Evolutionary conservation across 2,888 invertebrate species (phyloP), one percentile per base, ranked within the genome.

Genomic region (Caradrina kadenii): DNA sequence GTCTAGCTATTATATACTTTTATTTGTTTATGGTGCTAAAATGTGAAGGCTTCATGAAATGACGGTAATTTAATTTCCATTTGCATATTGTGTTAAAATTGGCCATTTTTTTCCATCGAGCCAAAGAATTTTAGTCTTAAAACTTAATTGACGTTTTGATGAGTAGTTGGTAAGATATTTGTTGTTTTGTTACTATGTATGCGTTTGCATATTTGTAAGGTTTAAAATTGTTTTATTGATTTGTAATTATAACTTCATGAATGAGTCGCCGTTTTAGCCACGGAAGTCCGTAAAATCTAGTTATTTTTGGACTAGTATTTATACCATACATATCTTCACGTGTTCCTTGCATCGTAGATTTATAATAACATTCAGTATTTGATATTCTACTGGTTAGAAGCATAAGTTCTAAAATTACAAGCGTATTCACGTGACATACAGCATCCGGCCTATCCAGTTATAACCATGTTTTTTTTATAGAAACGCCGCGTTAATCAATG

Each of bases 1-100:
- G 76, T 78, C 73, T 79, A 77, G 76, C 70, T 75, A 76, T 76
- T 26, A 79, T 76, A 80, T 87, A 84, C 82, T 84, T 85, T 82
- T 81, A 79, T 80, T 84, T 79, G 63, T 85, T 79, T 81, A 80
- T 87, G 89, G 89, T 89, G 89, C 89, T 89, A 89, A 79, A 81
- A 75, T 81, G 74, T 74, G 66, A 80, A 78, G 79, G 80, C 82
- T 83, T 84, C 67, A 70, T 76, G 54, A 75, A 55, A 81, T 78
- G 64, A 71, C 59, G 62, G 60, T 83, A 75, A 69, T 73, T 72
- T 73, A 62, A 65, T 79, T 83, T 76, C 62, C 54, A 68, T 61
- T 60, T 52, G 49, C 54, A 67, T 70, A 65, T 58, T 75, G 35
- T 74, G 63, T 71, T 74, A 31, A 50, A 66, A 76, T 77, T 83